These are phyloP conservation scores for Chlorodrepanis virens DNA, from an alignment of 2,113 vertebrate species.

Conservation along the genomic window DNA sequence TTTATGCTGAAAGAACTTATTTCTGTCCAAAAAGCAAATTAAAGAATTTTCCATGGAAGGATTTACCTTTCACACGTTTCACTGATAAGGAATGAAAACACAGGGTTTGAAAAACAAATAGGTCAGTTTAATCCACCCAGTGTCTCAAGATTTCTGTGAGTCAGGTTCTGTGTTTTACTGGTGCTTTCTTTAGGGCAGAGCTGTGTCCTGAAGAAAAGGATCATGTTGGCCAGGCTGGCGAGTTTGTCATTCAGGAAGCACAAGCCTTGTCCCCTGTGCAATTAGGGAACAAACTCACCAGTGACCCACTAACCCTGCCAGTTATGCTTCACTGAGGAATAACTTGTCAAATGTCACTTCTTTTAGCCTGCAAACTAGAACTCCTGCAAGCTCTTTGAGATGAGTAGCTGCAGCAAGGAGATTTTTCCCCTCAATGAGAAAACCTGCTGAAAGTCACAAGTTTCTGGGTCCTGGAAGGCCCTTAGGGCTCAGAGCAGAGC, in stretches of 20 bases:
- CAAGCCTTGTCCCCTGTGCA: slow-evolving; percentile 2
- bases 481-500: background rate
- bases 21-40: background rate
- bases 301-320: background rate
- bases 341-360: slow-evolving; percentile 34
- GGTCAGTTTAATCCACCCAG: background rate
- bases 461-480: background rate
- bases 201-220: background rate
- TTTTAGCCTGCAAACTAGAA: background rate
- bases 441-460: background rate
- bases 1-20: background rate
- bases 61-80: background rate
- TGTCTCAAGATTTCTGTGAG: background rate
- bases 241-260: background rate
- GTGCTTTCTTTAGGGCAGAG: background rate
- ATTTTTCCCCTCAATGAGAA: background rate
- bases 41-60: background rate
- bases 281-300: slow-evolving; percentile 13
- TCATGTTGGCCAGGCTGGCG: background rate
- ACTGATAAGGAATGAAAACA: background rate
- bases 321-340: background rate
- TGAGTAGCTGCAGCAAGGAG: background rate
- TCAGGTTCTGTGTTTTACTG: background rate
- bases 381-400: slow-evolving; percentile 20
- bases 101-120: background rate